These are phyloP conservation scores for Passer montanus DNA, from an alignment of 2,113 vertebrate species.

Conservation along the genomic window DNA sequence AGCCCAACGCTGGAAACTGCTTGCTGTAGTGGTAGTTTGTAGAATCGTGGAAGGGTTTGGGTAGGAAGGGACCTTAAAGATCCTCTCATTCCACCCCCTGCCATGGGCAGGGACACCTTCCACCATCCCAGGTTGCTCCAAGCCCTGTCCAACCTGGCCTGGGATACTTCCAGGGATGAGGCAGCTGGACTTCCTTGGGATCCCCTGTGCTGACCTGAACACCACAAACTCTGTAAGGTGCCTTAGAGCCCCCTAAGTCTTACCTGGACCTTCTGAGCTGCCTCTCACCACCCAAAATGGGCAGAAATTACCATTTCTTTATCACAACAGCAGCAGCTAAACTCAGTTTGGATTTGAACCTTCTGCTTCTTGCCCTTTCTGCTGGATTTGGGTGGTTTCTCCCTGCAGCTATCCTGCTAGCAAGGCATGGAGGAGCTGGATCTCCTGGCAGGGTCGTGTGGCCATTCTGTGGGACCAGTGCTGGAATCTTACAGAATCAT, in stretches of 20 bases:
- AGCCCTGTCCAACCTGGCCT: accelerated
- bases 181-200: not conserved
- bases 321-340: not conserved
- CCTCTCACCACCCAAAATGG: not conserved
- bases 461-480: not conserved
- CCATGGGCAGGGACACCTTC: not conserved
- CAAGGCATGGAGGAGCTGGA: not conserved
- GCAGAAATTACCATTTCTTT: not conserved
- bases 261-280: not conserved
- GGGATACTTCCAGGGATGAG: not conserved
- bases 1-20: not conserved
- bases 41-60: not conserved
- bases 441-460: not conserved
- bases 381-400: not conserved
- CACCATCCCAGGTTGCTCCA: not conserved
- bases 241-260: not conserved
- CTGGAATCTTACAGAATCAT: not conserved
- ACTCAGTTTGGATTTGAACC: not conserved
- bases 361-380: not conserved
- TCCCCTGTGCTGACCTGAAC: not conserved
- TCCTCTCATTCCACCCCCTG: not conserved
- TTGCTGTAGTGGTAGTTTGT: not conserved
- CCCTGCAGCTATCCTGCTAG: not conserved
- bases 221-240: not conserved
- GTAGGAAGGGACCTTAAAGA: not conserved